These are phyloP conservation scores for Agrilus cyanescens DNA, from an alignment of 2,888 invertebrate species.

Conservation along the genomic window DNA sequence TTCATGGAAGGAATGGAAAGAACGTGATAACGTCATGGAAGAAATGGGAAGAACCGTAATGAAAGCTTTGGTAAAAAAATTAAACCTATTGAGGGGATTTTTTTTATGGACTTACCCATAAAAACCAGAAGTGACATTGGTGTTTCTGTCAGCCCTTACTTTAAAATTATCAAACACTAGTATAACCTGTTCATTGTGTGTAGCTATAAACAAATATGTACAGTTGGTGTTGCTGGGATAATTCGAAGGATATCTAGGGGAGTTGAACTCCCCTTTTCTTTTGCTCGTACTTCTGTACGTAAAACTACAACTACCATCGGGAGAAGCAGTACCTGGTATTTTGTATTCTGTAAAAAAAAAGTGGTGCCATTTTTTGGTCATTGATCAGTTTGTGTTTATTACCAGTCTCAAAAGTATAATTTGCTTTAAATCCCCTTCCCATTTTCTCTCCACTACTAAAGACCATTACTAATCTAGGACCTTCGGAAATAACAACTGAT, in stretches of 20 bases:
- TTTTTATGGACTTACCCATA: constrained; percentile 47
- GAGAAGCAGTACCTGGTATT: constrained; percentile 88
- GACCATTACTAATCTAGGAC: constrained; percentile 86
- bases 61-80: constrained; percentile 42
- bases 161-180: constrained; percentile 88
- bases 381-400: constrained; percentile 7
- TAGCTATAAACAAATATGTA: constrained; percentile 80
- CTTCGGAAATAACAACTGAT: constrained; percentile 75
- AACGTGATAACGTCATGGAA: too few relatives aligned
- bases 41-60: constrained; percentile 29
- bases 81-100: background rate
- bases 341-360: constrained; percentile 59
- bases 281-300: constrained; percentile 79
- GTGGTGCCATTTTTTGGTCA: background rate
- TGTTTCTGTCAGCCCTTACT: constrained; percentile 62
- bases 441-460: constrained; percentile 87
- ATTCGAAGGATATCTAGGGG: constrained; percentile 90
- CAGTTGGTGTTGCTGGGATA: constrained; percentile 94
- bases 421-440: constrained; percentile 84
- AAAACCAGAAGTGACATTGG: constrained; percentile 63
- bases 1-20: too few relatives aligned
- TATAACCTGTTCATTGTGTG: constrained; percentile 80
- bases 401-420: constrained; percentile 77
- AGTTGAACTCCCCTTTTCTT: constrained; percentile 87
- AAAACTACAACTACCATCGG: constrained; percentile 84